Evolutionary conservation across 2,888 invertebrate genomes (phyloP), one percentile per base, ranked within the genome.

Genomic region (Drosophila formosana): DNA sequence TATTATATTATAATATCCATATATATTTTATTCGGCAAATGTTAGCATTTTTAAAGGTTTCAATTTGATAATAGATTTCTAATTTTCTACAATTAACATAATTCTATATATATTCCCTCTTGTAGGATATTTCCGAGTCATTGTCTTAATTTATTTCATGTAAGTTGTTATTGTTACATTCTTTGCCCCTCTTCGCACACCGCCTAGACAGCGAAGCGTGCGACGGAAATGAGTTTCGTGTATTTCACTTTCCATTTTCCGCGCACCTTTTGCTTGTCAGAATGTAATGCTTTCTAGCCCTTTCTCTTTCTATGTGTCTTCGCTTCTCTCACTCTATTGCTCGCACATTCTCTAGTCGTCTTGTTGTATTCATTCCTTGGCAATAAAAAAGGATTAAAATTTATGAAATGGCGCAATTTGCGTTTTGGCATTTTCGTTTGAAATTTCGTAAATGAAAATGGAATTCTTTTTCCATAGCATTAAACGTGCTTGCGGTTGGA

Each of bases 331-430:
- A 3, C n/a, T 9, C 6, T 41, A 5, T 7, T 5, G 13, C 4
- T 18, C 7, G 39, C n/a, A 34, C 34, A 34, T 13, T 30, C 13
- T 43, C 50, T 39, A 34, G 37, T 26, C 13, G 6, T 41, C 41
- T 34, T 47, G 41, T 51, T 26, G 41, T 56, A 39, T 52, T 58
- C 52, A 43, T 64, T 66, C 52, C 72, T 70, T 80, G 63, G 84
- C 84, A 80, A 88, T 84, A 88, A 80, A 88, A 84, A 88, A 83
- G 89, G 89, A 86, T 88, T 88, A 86, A 77, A 88, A 85, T 88
- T 85, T 85, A 88, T 88, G 84, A 83, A 88, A 83, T 80, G 82
- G 82, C 88, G 64, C 61, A 65, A 68, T 58, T 82, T 87, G 75
- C 65, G 68, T 72, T 87, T 70, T 78, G 84, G 72, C 58, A 58